phyloP scores from a whole-genome alignment of 1,140 invertebrate species.

The Eriocheir sinensis region DNA sequence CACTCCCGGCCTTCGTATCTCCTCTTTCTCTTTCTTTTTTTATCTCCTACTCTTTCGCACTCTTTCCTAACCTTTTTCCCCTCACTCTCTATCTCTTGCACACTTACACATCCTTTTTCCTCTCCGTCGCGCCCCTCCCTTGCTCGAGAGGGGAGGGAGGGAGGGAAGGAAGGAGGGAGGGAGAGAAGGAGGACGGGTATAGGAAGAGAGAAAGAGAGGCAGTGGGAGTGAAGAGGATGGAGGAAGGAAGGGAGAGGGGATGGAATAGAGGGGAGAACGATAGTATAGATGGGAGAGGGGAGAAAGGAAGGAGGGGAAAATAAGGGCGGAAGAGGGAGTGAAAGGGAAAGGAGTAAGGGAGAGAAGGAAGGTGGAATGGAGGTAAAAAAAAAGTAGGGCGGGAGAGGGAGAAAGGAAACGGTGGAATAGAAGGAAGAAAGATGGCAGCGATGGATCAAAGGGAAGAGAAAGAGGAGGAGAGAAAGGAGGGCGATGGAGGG shows the following conservation, averaged over 20 bases:
- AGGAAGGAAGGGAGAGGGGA: not conserved
- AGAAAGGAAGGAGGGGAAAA: not conserved
- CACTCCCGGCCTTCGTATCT: not conserved
- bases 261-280: not conserved
- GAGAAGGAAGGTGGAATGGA: not conserved
- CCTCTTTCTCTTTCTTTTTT: not conserved
- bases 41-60: too few species aligned
- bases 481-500: not conserved
- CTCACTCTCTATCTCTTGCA: not conserved
- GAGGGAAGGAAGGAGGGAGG: not conserved
- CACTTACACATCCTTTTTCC: constrained; percentile 14
- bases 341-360: not conserved
- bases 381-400: not conserved
- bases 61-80: constrained; percentile 4
- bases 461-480: not conserved
- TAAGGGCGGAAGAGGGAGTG: not conserved
- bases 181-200: not conserved
- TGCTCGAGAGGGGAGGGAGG: not conserved
- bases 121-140: not conserved
- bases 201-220: constrained; percentile 1
- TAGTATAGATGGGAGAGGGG: too few species aligned
- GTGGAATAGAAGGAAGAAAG: too few species aligned
- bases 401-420: too few species aligned
- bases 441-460: too few species aligned
- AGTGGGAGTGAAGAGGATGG: not conserved